Percentiles rank a stretch among this genome's conserved stretches.
Conservation (phyloP, 2,888 invertebrate genomes). For the Poecilus cupreus region DNA sequence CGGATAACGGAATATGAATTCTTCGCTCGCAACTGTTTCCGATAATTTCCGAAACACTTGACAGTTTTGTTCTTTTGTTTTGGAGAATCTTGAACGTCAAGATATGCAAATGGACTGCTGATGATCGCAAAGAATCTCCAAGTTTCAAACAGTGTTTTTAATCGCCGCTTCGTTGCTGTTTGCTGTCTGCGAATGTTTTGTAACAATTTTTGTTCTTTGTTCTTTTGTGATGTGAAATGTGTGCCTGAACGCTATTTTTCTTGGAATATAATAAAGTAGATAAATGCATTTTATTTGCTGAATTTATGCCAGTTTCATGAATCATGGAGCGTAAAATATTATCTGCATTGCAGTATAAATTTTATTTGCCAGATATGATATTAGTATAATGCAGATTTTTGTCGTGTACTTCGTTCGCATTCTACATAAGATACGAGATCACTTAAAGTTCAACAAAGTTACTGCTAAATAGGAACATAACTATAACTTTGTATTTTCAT, state of each 20-base stretch:
- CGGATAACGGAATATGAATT: conserved; percentile 24
- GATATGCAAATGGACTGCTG: neutral
- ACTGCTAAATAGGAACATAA: too few species aligned
- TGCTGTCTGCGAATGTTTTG: neutral
- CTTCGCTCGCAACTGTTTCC: conserved; percentile 14
- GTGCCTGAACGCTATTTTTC: neutral
- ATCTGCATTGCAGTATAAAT: conserved; percentile 12
- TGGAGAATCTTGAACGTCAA: neutral
- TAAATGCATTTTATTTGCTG: neutral
- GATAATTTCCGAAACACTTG: conserved; percentile 21
- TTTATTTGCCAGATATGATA: neutral
- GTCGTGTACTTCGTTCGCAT: too few species aligned
- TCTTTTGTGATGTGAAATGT: neutral
- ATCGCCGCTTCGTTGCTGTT: neutral
- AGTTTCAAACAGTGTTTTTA: neutral
- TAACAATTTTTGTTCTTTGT: neutral
- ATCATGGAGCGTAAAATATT: neutral
- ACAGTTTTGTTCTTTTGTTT: conserved; percentile 16
- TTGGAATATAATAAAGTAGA: neutral
- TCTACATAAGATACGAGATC: too few species aligned
- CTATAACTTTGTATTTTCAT: too few species aligned
- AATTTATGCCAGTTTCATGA: neutral
- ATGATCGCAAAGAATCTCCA: neutral
- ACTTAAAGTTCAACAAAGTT: too few species aligned
- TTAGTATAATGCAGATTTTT: too few species aligned